Conservation (phyloP, 2,888 invertebrate species). For the Agrochola circellaris region DNA sequence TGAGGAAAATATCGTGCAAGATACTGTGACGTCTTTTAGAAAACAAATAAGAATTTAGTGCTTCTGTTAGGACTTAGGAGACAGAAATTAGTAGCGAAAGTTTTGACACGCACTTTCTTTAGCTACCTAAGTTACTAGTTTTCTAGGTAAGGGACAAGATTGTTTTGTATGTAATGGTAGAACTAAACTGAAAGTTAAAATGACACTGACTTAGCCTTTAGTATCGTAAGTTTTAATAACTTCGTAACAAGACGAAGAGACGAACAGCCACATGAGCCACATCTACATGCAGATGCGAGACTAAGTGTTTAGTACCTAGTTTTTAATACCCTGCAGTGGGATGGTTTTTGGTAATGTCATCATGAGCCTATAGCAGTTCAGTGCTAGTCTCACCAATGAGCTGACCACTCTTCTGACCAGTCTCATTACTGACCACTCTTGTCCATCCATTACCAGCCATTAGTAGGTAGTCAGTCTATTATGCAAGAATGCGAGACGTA, state of each 20-base stretch:
- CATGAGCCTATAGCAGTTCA: not conserved
- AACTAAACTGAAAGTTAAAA: slow-evolving; percentile 16
- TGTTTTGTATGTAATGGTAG: slow-evolving; percentile 2
- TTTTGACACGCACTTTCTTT: slow-evolving; percentile 44
- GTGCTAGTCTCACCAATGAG: not conserved
- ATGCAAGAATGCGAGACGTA: not conserved
- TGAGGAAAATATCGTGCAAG: not conserved
- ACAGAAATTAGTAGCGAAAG: slow-evolving; percentile 45
- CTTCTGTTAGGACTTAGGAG: slow-evolving; percentile 5
- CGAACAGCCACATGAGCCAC: too few species aligned
- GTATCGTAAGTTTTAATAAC: not conserved
- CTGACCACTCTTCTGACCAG: not conserved
- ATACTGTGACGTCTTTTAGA: slow-evolving; percentile 13
- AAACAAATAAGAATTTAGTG: slow-evolving; percentile 31
- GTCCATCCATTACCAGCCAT: not conserved
- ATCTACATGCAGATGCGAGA: not conserved
- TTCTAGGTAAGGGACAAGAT: slow-evolving; percentile 12
- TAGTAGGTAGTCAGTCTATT: not conserved
- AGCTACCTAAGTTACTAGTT: slow-evolving; percentile 16
- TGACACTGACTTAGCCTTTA: not conserved
- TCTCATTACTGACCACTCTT: not conserved
- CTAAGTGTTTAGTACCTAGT: too few species aligned
- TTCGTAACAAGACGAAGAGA: not conserved
- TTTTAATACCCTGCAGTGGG: not conserved
- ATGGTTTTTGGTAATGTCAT: not conserved